Conservation (phyloP, 2,113 vertebrate species). For the Syngnathus floridae region DNA sequence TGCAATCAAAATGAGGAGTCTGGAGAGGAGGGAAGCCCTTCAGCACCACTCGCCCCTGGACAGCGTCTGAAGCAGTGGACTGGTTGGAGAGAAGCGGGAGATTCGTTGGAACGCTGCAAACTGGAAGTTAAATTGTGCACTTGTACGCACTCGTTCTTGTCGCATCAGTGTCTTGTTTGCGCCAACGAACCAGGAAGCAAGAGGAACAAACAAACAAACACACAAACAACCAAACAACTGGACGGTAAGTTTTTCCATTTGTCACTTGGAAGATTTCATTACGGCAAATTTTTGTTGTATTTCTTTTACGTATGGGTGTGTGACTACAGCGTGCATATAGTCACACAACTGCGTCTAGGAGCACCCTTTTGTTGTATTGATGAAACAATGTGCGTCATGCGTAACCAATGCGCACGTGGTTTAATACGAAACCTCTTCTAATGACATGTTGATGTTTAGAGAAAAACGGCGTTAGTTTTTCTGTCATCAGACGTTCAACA, state of each 20-base stretch:
- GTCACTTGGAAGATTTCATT: slow-evolving; percentile 22
- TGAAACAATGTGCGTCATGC: background rate
- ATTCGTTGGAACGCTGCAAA: slow-evolving; percentile 23
- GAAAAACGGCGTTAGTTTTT: background rate
- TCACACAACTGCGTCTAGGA: slow-evolving; percentile 32
- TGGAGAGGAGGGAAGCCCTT: slow-evolving; percentile 42
- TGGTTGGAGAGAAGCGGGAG: slow-evolving; percentile 21
- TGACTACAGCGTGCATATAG: slow-evolving; percentile 12
- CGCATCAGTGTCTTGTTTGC: background rate
- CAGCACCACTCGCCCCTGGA: slow-evolving; percentile 61
- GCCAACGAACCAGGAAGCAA: slow-evolving; percentile 38
- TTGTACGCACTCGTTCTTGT: background rate
- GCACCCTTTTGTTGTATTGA: background rate
- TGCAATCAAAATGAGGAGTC: slow-evolving; percentile 29
- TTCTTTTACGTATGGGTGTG: background rate
- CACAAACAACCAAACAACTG: background rate
- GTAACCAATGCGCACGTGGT: background rate
- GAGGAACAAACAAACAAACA: slow-evolving; percentile 18
- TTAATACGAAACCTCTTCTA: background rate
- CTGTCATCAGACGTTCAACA: slow-evolving; percentile 46
- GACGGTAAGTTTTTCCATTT: slow-evolving; percentile 39
- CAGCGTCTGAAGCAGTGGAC: slow-evolving; percentile 46
- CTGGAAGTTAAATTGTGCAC: slow-evolving; percentile 15
- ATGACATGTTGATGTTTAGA: background rate
- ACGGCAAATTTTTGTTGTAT: slow-evolving; percentile 36